Base-by-base conservation (phyloP, 1,140 invertebrate genomes). In the Amyelois transitella region DNA sequence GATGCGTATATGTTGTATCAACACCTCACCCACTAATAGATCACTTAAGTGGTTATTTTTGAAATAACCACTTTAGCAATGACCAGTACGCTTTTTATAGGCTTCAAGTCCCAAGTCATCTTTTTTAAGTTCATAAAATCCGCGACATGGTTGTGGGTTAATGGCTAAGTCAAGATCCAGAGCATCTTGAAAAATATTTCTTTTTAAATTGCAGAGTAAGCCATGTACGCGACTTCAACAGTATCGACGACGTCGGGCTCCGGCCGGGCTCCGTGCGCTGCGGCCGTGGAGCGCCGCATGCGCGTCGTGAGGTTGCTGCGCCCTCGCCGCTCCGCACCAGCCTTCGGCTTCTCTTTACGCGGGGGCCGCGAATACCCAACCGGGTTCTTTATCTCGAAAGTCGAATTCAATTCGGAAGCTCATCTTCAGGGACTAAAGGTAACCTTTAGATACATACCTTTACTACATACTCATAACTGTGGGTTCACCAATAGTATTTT, bases 331-430 rank as follows among this genome's bases (percentile, higher is more conserved):
- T 71, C 81, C 5, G 69, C 76, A 5, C 80, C 85, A 0, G 81
- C 81, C 18, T 85, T 96, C 58, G 96, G 96, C 0, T 98, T 98
- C 88, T 94, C 95, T 4, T 90, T 98, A n/a, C 91, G 96, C 1
- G 96, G 96, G 53, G 97, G 97, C 2, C 90, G 93, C 52, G 97
- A 98, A 81, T 96, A 97, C 86, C 95, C 95, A 8, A 96, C 96
- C 0, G 97, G 97, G 20, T 95, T 98, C 86, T 98, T 96, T 89
- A 94, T 98, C 24, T 97, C 96, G 8, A 92, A 94, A 64, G 94
- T 99, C 2, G 94, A 96, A 54, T 91, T 92, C 1, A 94, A 93
- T 17, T 96, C 96, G 0, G 95, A 97, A 75, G 96, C 96, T 6
- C 92, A 96, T 66, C 86, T 91, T 32, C 94, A 95, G 81, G 96